Conservation (phyloP, 2,113 vertebrate species). For the Dasyprocta punctata region DNA sequence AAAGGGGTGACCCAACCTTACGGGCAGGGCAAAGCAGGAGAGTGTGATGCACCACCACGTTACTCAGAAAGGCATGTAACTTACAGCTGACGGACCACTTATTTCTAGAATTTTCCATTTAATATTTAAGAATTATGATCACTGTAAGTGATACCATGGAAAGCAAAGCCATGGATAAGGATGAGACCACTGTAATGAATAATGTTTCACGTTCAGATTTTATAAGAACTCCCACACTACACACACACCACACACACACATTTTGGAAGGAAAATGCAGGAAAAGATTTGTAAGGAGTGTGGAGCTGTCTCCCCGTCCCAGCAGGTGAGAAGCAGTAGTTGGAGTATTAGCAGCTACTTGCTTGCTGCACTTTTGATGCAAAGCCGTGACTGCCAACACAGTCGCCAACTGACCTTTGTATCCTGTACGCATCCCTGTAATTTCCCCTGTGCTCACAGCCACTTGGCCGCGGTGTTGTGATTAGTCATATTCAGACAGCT, state of each 20-base stretch:
- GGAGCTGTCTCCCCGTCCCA: background rate
- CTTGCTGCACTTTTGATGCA: background rate
- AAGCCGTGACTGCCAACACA: background rate
- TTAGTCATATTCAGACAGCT: background rate
- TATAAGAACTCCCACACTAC: background rate
- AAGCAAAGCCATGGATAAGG: background rate
- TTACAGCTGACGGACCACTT: background rate
- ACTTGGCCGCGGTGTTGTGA: slow-evolving; percentile 21
- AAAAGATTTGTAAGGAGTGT: background rate
- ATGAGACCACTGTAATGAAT: background rate
- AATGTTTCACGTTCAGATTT: background rate
- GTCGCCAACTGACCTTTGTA: background rate
- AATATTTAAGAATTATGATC: background rate
- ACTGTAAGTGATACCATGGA: background rate
- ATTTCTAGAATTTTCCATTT: background rate
- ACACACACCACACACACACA: background rate
- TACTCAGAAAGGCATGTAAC: background rate
- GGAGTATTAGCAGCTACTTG: slow-evolving; percentile 1
- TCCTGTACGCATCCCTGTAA: background rate
- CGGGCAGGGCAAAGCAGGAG: background rate
- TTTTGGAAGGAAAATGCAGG: background rate
- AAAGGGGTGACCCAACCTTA: background rate
- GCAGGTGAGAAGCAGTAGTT: background rate
- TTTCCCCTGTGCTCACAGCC: slow-evolving; percentile 48
- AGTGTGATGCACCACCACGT: no score